Evolutionary conservation across 2,797 vertebrate genomes (phyloP), one percentile per base, ranked within the genome.

Genomic region (Betta splendens): DNA sequence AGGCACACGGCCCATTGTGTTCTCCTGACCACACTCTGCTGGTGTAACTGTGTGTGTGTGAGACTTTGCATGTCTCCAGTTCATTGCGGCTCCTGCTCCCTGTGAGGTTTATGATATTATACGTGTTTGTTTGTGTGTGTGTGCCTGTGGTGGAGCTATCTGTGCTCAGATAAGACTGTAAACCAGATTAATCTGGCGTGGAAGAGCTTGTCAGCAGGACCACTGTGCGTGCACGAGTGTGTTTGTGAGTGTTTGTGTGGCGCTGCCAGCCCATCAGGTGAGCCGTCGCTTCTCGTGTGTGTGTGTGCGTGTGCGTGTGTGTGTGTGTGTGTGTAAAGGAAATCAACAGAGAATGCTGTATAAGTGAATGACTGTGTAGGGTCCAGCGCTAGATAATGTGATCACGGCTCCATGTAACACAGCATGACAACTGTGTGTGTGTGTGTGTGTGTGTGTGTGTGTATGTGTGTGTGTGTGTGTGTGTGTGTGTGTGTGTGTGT

Each of bases 101-200:
- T 80, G 76, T 75, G 69, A 69, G 58, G 73, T 83, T 65, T 84
- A 72, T 80, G 75, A 69, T 77, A 81, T 74, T 86, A 66, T 74
- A 66, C 80, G 45, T 72, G 77, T 81, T 65, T 66, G 48, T 68
- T 40, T 72, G 50, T 71, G 49, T 71, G 47, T 61, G 54, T 70
- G 45, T 66, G 49, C 69, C 69, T 83, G 77, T 75, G 70, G 79
- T 95, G 95, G 93, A 95, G 94, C 93, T 97, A 95, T 97, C 94
- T 93, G 91, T 92, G 94, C 92, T 88, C 80, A 92, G 95, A 98
- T 97, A 96, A 97, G 94, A 95, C 94, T 92, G 94, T 95, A 97
- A 98, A 98, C 94, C 95, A 96, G 95, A 98, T 98, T 98, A 98
- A 97, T 97, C 94, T 90, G 92, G 94, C 91, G 92, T 97, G 94